phyloP scores from a whole-genome alignment of 2,888 invertebrate species.

The Volucella zonaria region DNA sequence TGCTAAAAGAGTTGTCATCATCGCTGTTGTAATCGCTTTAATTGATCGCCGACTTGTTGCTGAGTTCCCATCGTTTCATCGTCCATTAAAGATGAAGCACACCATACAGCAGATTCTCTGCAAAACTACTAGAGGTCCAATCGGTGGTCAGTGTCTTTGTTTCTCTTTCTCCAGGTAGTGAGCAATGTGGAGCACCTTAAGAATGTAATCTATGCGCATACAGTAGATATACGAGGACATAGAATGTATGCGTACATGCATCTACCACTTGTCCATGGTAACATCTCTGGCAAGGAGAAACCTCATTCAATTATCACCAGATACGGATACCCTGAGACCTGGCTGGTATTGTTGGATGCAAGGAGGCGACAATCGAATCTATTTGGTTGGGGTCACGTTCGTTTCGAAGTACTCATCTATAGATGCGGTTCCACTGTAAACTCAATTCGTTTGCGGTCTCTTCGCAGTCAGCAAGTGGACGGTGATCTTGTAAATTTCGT shows the following conservation, averaged over 20 bases:
- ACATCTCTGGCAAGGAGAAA: constrained; percentile 9
- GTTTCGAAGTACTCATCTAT: background rate
- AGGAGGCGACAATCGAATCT: constrained; percentile 68
- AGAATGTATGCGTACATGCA: background rate
- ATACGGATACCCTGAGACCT: constrained; percentile 14
- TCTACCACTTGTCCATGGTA: constrained; percentile 24
- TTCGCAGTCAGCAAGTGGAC: constrained; percentile 27
- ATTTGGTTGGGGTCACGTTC: constrained; percentile 67
- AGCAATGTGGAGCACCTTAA: constrained; percentile 65
- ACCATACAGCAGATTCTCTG: constrained; percentile 11
- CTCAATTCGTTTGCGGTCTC: constrained; percentile 54
- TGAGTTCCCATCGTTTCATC: constrained; percentile 56
- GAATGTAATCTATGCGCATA: constrained; percentile 58
- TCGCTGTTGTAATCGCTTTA: constrained; percentile 68
- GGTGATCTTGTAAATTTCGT: constrained; percentile 57
- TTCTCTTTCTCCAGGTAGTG: constrained; percentile 19
- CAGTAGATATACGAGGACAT: background rate
- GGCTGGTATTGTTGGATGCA: constrained; percentile 43
- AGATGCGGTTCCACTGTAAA: constrained; percentile 21
- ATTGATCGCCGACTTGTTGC: constrained; percentile 67
- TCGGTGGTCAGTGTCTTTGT: background rate
- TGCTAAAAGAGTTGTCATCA: constrained; percentile 73
- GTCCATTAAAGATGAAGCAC: constrained; percentile 34
- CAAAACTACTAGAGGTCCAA: constrained; percentile 6
- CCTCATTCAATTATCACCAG: constrained; percentile 68